Percentiles rank a stretch among this genome's conserved stretches.
Evolutionary conservation across 2,113 vertebrate genomes (phyloP).

Genomic region (Pseudopodoces humilis): DNA sequence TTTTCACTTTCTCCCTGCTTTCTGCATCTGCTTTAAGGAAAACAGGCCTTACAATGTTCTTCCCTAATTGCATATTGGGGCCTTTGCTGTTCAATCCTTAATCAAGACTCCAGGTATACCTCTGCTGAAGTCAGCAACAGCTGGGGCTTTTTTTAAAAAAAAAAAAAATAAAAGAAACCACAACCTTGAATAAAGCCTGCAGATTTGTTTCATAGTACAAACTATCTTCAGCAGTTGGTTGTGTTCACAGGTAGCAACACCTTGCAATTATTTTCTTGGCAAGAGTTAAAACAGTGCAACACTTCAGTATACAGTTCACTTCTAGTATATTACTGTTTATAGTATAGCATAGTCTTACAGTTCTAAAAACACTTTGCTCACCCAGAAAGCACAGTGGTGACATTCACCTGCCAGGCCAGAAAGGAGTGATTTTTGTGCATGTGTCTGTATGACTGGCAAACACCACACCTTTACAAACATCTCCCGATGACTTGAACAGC

Average conservation of each 20-base stretch:
- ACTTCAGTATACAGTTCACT: no score
- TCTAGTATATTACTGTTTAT: neutral
- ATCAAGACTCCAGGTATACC: neutral
- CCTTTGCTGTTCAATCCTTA: neutral
- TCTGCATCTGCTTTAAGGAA: neutral
- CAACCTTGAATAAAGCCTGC: neutral
- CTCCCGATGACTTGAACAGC: accelerated
- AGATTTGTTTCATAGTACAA: neutral
- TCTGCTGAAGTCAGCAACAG: neutral
- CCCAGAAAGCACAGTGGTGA: neutral
- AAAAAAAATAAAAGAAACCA: neutral
- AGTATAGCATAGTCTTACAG: neutral
- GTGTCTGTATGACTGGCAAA: neutral
- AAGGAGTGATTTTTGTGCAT: accelerated
- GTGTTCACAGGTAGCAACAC: neutral
- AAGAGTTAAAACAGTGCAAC: neutral
- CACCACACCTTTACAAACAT: neutral
- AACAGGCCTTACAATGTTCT: neutral
- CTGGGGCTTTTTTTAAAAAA: neutral
- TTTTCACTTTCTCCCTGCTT: neutral
- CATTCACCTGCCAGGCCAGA: neutral
- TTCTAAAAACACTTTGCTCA: neutral
- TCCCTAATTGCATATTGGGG: constrained; percentile 17
- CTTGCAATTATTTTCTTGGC: neutral
- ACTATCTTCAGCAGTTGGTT: neutral